Conservation (phyloP, 2,113 vertebrate genomes). For the Ceyx melanurus region DNA sequence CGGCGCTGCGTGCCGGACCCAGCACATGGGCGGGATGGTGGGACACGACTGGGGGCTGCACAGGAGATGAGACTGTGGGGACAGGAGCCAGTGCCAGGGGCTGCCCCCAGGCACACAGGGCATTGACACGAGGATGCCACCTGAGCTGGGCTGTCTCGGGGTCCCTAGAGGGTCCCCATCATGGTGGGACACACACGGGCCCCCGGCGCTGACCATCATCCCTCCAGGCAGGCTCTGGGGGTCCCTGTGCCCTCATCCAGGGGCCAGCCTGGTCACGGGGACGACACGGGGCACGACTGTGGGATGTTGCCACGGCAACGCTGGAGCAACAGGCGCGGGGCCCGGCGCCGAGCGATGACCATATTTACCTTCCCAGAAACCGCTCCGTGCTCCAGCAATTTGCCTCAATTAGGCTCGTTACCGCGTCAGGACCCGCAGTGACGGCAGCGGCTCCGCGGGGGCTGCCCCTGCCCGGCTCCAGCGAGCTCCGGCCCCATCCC, state of each 20-base stretch:
- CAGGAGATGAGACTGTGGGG: no score
- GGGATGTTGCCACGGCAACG: not conserved
- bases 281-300: not conserved
- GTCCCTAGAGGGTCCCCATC: rapidly evolving
- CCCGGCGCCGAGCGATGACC: not conserved
- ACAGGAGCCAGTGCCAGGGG: no score
- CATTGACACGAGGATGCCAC: not conserved
- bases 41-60: not conserved
- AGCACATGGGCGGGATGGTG: rapidly evolving
- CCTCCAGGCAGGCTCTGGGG: not conserved
- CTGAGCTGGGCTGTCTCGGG: not conserved
- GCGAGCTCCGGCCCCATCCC: not conserved
- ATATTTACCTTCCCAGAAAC: constrained; percentile 67
- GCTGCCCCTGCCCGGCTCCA: not conserved
- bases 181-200: rapidly evolving
- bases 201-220: rapidly evolving
- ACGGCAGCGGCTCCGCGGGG: not conserved
- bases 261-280: not conserved
- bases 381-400: constrained; percentile 51
- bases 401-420: constrained; percentile 61
- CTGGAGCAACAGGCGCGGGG: not conserved
- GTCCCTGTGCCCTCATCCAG: rapidly evolving
- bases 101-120: no score
- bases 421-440: not conserved
- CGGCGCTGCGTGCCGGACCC: rapidly evolving